Evolutionary conservation across 2,888 invertebrate genomes (phyloP), one percentile per base, ranked within the genome.

Genomic region (Bombyx huttoni): DNA sequence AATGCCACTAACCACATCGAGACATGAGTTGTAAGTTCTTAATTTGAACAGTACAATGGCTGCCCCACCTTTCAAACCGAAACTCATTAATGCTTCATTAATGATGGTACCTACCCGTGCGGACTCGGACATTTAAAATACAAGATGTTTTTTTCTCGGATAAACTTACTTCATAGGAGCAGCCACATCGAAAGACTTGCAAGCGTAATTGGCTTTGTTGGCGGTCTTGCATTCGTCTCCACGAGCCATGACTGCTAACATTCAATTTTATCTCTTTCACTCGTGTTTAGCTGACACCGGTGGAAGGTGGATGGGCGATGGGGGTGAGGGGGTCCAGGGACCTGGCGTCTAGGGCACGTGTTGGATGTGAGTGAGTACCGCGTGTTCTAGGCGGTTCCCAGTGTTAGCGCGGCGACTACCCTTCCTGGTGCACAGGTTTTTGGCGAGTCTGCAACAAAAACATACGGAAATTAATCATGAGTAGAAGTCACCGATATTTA

Each of bases 391-490:
- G 55, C 92, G 91, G 89, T 96, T 96, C 62, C 94, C 96, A 80
- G 94, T 92, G 89, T 95, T 96, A 63, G 94, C 96, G 62, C 93
- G 91, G 68, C 96, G 92, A 68, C 95, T 96, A 64, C 95, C 94
- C 90, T 95, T 94, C 67, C 93, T 91, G 56, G 94, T 94, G 72
- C 91, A 90, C 66, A 96, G 90, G 84, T 95, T 94, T 89, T 95
- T 95, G 60, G 93, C 93, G 81, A 95, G 91, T 85, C 95, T 96
- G 84, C 24, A 89, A 87, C 54, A 49, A 58, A 58, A 54, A 50
- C 58, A 48, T 49, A 45, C n/a, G 7, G 12, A 5, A 33, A n/a
- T 12, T 48, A 10, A n/a, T 47, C n/a, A n/a, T n/a, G n/a, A n/a
- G n/a, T n/a, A 40, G 7, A 40, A 6, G 3, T 40, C 3, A 40